These are phyloP conservation scores for Nymphalis io DNA, from an alignment of 1,140 invertebrate genomes.

Conservation along the genomic window DNA sequence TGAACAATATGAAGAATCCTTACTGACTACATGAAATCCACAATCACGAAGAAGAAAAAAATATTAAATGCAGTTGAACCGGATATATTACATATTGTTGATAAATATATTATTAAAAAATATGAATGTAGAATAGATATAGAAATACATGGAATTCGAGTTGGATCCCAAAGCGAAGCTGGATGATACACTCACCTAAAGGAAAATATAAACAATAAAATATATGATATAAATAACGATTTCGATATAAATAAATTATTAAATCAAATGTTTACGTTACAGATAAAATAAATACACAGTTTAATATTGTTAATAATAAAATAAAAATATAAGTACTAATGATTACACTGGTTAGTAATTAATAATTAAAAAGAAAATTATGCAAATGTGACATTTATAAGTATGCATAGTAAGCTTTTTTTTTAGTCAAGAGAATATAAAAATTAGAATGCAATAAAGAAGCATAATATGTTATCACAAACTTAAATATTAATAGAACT, in stretches of 20 bases:
- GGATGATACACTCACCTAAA: constrained; percentile 8
- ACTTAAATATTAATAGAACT: no score
- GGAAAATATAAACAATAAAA: constrained; percentile 5
- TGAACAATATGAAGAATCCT: no score
- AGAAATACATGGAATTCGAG: background rate
- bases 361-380: background rate
- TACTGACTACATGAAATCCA: no score
- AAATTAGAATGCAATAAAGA: no score
- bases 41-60: no score
- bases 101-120: constrained; percentile 10
- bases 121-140: constrained; percentile 5
- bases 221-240: constrained; percentile 1
- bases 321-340: background rate
- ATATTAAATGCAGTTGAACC: background rate
- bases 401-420: no score
- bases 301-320: background rate
- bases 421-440: no score
- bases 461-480: no score
- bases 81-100: background rate
- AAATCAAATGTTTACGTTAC: background rate
- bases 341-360: constrained; percentile 1
- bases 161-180: constrained; percentile 6
- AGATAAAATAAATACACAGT: background rate
- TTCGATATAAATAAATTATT: background rate
- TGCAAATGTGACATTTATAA: background rate